Conservation (phyloP, 1,140 invertebrate species). For the Drosophila pandora region DNA sequence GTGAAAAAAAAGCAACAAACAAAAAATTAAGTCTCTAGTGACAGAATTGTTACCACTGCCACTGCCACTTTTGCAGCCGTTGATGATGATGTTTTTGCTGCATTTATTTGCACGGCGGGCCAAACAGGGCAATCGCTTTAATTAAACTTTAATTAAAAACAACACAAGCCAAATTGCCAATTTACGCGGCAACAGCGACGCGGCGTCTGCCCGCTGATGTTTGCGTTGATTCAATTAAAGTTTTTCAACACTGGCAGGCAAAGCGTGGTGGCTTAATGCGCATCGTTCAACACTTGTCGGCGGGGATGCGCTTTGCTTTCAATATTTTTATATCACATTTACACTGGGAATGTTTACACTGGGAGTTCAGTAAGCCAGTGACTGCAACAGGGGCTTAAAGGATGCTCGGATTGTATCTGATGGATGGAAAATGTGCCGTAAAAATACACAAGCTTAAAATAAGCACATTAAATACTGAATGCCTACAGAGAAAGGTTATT, state of each 20-base stretch:
- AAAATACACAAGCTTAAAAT: constrained; percentile 9
- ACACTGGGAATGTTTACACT: constrained; percentile 27
- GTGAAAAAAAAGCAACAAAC: constrained; percentile 7
- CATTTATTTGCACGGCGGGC: constrained; percentile 37
- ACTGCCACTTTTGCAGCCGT: no score
- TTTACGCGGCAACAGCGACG: constrained; percentile 34
- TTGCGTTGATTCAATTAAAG: constrained; percentile 75
- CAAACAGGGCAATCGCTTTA: constrained; percentile 60
- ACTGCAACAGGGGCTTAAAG: constrained; percentile 19
- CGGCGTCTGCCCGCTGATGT: constrained; percentile 51
- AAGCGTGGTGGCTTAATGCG: constrained; percentile 24
- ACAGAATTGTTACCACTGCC: constrained; percentile 18
- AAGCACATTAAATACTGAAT: not conserved
- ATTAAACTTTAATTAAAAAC: constrained; percentile 79
- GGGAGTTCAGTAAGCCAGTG: constrained; percentile 32
- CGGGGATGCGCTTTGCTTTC: not conserved
- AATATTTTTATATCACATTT: constrained; percentile 26
- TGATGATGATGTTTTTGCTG: constrained; percentile 16
- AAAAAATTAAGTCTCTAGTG: constrained; percentile 30
- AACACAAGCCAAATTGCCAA: constrained; percentile 75
- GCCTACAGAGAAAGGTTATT: no score
- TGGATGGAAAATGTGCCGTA: constrained; percentile 12
- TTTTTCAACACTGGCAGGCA: constrained; percentile 64
- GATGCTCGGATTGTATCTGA: constrained; percentile 4
- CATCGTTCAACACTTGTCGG: constrained; percentile 16